Evolutionary conservation across 2,888 invertebrate genomes (phyloP), one percentile per base, ranked within the genome.

Genomic region (Amphipyra tragopoginis): DNA sequence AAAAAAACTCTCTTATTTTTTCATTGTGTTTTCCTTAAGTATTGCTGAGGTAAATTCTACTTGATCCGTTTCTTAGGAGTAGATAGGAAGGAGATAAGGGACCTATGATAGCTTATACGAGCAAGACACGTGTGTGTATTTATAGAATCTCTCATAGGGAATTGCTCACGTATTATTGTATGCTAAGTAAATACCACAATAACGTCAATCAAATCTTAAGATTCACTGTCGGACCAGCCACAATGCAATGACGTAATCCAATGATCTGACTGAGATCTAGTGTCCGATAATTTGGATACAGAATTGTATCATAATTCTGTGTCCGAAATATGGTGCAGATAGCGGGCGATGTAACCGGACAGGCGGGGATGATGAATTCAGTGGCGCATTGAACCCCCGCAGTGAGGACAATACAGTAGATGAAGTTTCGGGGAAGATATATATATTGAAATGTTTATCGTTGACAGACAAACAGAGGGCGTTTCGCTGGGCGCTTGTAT

Each of bases 271-370:
- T 62, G n/a, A 54, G 50, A 56, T 61, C 50, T 33, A 43, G 43
- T 47, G 53, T 47, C 53, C 14, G 47, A 48, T 61, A 50, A 71
- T 73, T 71, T 74, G 69, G 68, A 71, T 71, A 73, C 26, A 54
- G 62, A 74, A 62, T 51, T 58, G 57, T 71, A 55, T 74, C 69
- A 74, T 58, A 58, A 58, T 73, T 73, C 42, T 43, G 44, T 39
- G 74, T 36, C 39, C 45, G 48, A 74, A 74, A 68, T 71, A 62
- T 68, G 47, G 55, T 61, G 47, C 9, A 60, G 62, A 53, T 70
- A 67, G 53, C 43, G 54, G 42, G 39, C 45, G 8, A 61, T 57
- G 68, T 73, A 40, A 47, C 62, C 43, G n/a, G 74, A 61, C 62
- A 55, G 33, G 42, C 68, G 33, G 45, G 21, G 9, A 54, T 70